Evolutionary conservation across 2,113 vertebrate genomes (phyloP).

Genomic region (Spizaetus ornatus): DNA sequence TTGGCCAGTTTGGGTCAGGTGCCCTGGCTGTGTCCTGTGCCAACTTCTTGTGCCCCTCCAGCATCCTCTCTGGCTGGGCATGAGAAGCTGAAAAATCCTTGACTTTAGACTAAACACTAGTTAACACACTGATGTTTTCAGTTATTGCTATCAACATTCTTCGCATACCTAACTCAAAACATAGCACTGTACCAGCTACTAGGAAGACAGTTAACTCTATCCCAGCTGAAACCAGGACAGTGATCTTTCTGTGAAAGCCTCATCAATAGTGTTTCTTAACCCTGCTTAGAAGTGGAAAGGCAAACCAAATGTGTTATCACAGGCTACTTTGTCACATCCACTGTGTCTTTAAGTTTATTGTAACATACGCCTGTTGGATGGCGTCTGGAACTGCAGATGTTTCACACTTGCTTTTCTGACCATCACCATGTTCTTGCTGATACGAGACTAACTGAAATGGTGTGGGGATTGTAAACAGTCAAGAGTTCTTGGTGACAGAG

Average conservation of each 20-base stretch:
- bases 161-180: no score
- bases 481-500: background rate
- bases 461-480: background rate
- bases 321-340: background rate
- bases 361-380: background rate
- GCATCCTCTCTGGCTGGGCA: no score
- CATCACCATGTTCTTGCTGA: background rate
- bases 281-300: background rate
- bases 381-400: background rate
- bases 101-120: no score
- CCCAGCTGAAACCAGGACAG: no score
- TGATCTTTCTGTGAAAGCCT: background rate
- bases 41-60: no score
- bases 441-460: accelerated
- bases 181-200: no score
- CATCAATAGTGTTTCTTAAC: background rate
- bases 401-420: background rate
- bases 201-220: no score
- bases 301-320: background rate
- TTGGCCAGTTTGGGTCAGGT: no score
- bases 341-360: background rate
- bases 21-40: no score
- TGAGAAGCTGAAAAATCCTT: no score
- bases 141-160: no score
- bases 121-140: no score